Evolutionary conservation across 2,888 invertebrate genomes (phyloP), one percentile per base, ranked within the genome.

Genomic region (Griposia aprilina): DNA sequence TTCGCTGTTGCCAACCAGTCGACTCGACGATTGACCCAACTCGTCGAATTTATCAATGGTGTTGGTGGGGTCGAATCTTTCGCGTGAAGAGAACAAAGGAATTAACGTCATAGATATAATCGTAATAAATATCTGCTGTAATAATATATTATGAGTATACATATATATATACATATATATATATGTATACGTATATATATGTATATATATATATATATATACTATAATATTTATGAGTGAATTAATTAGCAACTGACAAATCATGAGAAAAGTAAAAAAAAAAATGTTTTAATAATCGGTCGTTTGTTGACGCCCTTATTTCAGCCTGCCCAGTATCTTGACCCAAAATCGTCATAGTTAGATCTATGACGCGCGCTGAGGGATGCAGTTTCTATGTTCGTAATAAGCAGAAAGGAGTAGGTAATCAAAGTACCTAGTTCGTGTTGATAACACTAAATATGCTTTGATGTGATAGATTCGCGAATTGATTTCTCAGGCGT

Each of bases 11-110:
- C 63, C 82, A 68, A 76, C 76, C 65, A 57, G 83, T 85, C 41
- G 63, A 57, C 48, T 85, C 83, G 69, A 83, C 72, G 26, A 57
- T 82, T 73, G 60, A 55, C 73, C 45, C 77, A 69, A 85, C 85
- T 82, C 45, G 72, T 85, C 45, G 69, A 72, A 77, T 83, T 82
- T 85, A 85, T 83, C 83, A 83, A 83, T 83, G 83, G 82, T 70
- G 72, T 72, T 55, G 82, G 59, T 23, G 23, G 23, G 41, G 50
- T 70, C 26, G 45, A 76, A 82, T 83, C 63, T 76, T 45, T 63
- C 83, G 86, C 15, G 69, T 36, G 76, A 57, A 52, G 41, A 73
- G 77, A 82, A 83, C 83, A 83, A 83, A 83, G 86, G 77, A 83
- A 66, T 65, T n/a, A n/a, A 69, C 30, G 36, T n/a, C 48, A 69